A percentile compares a stretch with the other conserved stretches of the same genome.
These are phyloP conservation scores for Brienomyrus longianalis DNA, from an alignment of 2,113 vertebrate genomes.

Conservation along the genomic window DNA sequence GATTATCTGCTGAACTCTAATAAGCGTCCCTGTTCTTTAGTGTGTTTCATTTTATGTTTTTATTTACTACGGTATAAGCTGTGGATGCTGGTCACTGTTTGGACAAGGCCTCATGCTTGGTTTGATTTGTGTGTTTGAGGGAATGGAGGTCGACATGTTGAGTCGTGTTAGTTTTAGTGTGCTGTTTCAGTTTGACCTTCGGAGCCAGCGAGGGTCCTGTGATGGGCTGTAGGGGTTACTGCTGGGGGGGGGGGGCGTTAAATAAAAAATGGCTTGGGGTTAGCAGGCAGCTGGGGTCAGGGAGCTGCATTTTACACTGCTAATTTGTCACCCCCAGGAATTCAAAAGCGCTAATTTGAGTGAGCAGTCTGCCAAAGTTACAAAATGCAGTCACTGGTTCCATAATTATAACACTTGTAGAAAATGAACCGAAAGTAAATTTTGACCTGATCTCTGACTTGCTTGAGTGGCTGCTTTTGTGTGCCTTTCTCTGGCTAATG, in stretches of 20 bases:
- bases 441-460: background rate
- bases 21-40: background rate
- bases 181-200: conserved; percentile 62
- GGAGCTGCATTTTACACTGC: background rate
- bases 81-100: background rate
- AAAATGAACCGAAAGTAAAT: background rate
- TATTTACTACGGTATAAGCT: background rate
- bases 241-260: conserved; percentile 22
- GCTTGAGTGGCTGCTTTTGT: background rate
- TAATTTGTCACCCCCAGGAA: background rate
- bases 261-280: conserved; percentile 27
- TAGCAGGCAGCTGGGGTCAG: background rate
- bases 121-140: conserved; percentile 51
- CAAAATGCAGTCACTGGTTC: background rate
- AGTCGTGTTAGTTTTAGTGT: conserved; percentile 60
- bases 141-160: conserved; percentile 65
- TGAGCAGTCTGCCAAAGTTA: background rate
- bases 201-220: background rate
- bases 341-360: background rate
- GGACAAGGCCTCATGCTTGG: conserved; percentile 53
- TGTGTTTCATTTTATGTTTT: background rate
- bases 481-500: background rate
- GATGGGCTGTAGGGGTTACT: conserved; percentile 42
- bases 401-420: background rate
- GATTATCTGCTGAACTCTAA: background rate